A percentile compares a stretch with the other conserved stretches of the same genome.
These are phyloP conservation scores for Teleogryllus oceanicus DNA, from an alignment of 2,888 invertebrate species.

Conservation along the genomic window DNA sequence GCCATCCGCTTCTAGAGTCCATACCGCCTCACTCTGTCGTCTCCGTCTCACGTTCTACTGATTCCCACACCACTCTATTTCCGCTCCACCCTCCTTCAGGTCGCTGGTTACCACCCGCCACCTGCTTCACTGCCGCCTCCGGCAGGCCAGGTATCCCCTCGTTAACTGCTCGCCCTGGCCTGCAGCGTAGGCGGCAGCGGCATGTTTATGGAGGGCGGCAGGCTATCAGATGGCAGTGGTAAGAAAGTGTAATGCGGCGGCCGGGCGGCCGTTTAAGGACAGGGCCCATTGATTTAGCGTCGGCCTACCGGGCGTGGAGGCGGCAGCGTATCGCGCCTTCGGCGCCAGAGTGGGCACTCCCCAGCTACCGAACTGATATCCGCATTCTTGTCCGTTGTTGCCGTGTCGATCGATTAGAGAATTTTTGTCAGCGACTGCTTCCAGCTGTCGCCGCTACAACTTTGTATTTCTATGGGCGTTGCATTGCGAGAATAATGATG, in stretches of 20 bases:
- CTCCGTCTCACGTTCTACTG: too few species aligned
- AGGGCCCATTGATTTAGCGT: neutral
- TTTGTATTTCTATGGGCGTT: too few species aligned
- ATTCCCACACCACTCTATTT: too few species aligned
- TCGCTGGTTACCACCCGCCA: too few species aligned
- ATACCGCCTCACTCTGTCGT: too few species aligned
- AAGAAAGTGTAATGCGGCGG: neutral
- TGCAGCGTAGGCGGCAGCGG: neutral
- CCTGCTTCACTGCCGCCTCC: neutral
- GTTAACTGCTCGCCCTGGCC: neutral
- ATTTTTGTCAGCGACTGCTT: too few species aligned
- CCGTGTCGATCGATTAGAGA: too few species aligned
- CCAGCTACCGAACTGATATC: neutral
- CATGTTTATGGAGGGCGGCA: slow-evolving; percentile 8
- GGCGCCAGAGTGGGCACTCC: neutral
- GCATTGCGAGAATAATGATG: too few species aligned
- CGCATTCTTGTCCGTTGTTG: neutral
- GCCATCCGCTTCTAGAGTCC: too few species aligned
- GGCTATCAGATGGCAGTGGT: neutral
- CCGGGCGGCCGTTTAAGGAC: slow-evolving; percentile 4
- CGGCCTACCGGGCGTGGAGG: neutral
- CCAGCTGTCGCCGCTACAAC: too few species aligned
- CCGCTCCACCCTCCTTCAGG: too few species aligned
- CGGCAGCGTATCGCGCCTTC: neutral
- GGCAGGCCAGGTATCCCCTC: neutral